Evolutionary conservation across 2,797 vertebrate species (phyloP).

Genomic region (Hemibagrus guttatus): DNA sequence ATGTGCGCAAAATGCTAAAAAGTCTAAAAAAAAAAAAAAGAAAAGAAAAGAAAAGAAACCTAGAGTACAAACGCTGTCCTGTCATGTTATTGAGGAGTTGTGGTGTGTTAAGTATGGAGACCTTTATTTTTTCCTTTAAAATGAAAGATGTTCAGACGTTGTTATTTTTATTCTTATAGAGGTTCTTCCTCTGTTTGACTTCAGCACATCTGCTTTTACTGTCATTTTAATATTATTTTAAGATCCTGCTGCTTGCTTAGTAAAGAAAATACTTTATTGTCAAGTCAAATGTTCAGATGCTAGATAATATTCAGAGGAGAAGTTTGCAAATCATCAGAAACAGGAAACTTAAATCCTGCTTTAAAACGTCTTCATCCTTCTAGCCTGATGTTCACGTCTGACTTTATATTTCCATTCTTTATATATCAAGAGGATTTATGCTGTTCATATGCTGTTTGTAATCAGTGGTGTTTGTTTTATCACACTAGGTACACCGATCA

Average conservation of each 20-base stretch:
- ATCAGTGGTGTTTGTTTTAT: background rate
- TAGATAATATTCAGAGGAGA: background rate
- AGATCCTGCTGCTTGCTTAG: background rate
- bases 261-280: background rate
- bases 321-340: background rate
- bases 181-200: background rate
- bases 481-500: background rate
- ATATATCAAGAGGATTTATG: background rate
- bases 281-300: background rate
- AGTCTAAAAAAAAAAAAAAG: background rate
- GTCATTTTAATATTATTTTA: background rate
- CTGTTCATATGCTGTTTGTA: background rate
- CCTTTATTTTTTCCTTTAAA: too few relatives aligned
- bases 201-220: slow-evolving; percentile 7
- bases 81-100: background rate
- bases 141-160: too few relatives aligned
- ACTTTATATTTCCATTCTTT: background rate
- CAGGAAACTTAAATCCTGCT: background rate
- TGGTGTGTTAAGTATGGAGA: background rate
- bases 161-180: too few relatives aligned
- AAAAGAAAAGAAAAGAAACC: too few relatives aligned
- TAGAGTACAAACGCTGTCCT: background rate
- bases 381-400: background rate
- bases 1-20: background rate
- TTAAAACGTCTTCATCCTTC: background rate